Evolutionary conservation across 2,113 vertebrate genomes (phyloP).

Genomic region (Channa argus): DNA sequence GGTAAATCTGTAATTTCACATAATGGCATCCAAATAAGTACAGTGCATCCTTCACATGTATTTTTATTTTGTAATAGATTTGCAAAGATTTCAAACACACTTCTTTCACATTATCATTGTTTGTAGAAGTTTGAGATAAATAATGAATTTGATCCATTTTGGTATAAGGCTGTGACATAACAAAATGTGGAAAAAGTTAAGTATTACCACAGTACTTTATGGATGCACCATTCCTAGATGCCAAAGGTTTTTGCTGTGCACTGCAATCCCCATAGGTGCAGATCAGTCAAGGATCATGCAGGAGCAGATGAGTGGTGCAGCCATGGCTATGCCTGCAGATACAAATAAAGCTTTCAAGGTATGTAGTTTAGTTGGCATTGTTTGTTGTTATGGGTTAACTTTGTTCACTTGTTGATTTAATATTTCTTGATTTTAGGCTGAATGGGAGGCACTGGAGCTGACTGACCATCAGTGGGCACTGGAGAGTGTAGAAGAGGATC

Average conservation of each 20-base stretch:
- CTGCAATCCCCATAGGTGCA: conserved; percentile 83
- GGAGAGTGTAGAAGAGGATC: conserved; percentile 95
- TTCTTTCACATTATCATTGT: too few relatives aligned
- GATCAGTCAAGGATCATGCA: conserved; percentile 99
- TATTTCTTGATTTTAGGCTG: conserved; percentile 84
- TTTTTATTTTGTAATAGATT: too few relatives aligned
- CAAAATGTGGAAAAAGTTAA: too few relatives aligned
- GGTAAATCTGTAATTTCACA: not conserved
- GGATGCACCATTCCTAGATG: not conserved
- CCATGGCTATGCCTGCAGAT: conserved; percentile 98
- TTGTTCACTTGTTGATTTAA: conserved; percentile 3
- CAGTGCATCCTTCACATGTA: too few relatives aligned
- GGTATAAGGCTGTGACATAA: too few relatives aligned
- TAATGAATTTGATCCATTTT: too few relatives aligned
- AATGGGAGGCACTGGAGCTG: conserved; percentile 97
- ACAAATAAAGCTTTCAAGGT: conserved; percentile 99
- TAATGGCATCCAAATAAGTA: not conserved
- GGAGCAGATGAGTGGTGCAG: conserved; percentile 98
- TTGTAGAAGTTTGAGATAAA: too few relatives aligned
- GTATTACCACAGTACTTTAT: not conserved
- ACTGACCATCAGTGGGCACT: conserved; percentile 99
- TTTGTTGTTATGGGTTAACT: not conserved
- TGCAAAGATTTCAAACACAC: too few relatives aligned
- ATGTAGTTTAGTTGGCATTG: conserved; percentile 15
- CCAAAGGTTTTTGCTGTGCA: conserved; percentile 5